phyloP scores from a whole-genome alignment of 2,797 vertebrate species.

The Takifugu rubripes region DNA sequence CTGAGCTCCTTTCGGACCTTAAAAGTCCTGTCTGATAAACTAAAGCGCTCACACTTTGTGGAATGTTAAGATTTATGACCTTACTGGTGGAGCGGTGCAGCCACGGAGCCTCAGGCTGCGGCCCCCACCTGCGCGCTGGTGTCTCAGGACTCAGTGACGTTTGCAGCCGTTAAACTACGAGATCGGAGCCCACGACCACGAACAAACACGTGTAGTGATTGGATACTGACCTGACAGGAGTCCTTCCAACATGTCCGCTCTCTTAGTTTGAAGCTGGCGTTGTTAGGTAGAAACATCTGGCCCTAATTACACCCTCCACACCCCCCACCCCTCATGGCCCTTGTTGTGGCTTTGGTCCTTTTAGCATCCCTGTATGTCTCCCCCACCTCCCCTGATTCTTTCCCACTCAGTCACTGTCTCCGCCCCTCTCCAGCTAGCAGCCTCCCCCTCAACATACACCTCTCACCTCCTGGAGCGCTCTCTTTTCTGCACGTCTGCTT shows the following conservation, averaged over 20 bases:
- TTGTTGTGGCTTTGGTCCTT: constrained; percentile 26
- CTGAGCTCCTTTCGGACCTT: not conserved
- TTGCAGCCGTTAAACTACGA: not conserved
- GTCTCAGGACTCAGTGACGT: constrained; percentile 1
- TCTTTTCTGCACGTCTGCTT: constrained; percentile 27
- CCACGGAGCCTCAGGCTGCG: constrained; percentile 26
- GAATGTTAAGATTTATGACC: constrained; percentile 48
- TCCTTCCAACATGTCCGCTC: constrained; percentile 4
- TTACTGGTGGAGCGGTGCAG: constrained; percentile 10
- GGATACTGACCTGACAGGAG: not conserved
- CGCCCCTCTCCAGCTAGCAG: constrained; percentile 35
- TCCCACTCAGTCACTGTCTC: constrained; percentile 35
- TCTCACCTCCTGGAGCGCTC: constrained; percentile 31
- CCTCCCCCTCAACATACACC: constrained; percentile 40
- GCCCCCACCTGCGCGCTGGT: constrained; percentile 32
- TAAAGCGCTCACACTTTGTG: constrained; percentile 22
- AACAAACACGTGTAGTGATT: constrained; percentile 9
- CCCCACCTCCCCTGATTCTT: constrained; percentile 5
- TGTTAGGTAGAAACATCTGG: constrained; percentile 69
- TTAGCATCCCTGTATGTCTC: constrained; percentile 36
- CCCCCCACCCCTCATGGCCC: constrained; percentile 27
- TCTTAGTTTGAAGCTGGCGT: constrained; percentile 23
- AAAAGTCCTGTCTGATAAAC: not conserved
- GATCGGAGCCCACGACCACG: not conserved
- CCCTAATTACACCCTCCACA: constrained; percentile 59